These are phyloP conservation scores for Rhagologus leucostigma DNA, from an alignment of 2,113 vertebrate genomes.

Conservation along the genomic window DNA sequence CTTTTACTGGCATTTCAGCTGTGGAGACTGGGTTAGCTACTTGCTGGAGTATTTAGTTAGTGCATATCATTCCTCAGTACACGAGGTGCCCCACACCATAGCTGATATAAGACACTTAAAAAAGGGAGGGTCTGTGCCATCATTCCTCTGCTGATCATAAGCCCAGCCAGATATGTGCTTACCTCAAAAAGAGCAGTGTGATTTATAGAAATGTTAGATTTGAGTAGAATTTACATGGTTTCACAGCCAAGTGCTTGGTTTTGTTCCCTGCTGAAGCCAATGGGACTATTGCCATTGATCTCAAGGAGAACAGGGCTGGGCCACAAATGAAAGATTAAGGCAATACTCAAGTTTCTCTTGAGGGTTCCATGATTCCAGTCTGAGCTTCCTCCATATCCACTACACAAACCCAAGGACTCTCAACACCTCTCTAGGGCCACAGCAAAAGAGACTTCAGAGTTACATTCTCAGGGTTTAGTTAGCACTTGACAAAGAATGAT, in stretches of 20 bases:
- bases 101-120: not conserved
- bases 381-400: not conserved
- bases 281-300: not conserved
- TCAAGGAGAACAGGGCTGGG: not conserved
- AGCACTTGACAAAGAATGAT: not conserved
- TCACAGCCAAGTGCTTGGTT: not conserved
- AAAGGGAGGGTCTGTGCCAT: not conserved
- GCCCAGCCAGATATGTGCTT: not conserved
- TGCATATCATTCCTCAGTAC: not conserved
- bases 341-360: not conserved
- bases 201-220: not conserved
- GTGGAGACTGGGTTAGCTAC: not conserved
- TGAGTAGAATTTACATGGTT: not conserved
- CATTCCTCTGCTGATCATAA: not conserved
- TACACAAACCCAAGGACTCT: not conserved
- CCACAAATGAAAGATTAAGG: not conserved
- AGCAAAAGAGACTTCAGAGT: not conserved
- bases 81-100: not conserved
- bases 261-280: not conserved
- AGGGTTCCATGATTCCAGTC: not conserved
- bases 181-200: not conserved
- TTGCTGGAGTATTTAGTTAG: not conserved
- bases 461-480: not conserved
- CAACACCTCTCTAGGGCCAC: not conserved
- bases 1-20: not conserved